phyloP scores from a whole-genome alignment of 1,140 invertebrate genomes.

The Rhyzopertha dominica region DNA sequence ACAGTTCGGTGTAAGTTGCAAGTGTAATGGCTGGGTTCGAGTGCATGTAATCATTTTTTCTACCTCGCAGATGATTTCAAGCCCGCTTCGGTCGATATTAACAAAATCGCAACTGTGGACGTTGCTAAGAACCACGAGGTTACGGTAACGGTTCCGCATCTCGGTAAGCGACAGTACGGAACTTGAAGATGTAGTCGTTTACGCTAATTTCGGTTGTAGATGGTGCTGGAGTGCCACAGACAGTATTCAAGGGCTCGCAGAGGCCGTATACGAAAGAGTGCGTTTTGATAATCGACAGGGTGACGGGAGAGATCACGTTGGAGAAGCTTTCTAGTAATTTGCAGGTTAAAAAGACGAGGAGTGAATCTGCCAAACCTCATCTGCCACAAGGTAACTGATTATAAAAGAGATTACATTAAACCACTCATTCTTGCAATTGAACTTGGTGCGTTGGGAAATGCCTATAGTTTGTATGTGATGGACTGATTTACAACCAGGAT shows the following conservation, averaged over 20 bases:
- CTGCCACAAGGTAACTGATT: slow-evolving; percentile 39
- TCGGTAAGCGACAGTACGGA: slow-evolving; percentile 54
- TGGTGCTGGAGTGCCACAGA: slow-evolving; percentile 80
- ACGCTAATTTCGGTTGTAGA: slow-evolving; percentile 47
- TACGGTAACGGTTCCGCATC: slow-evolving; percentile 89
- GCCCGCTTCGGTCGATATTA: slow-evolving; percentile 90
- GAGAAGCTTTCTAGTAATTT: slow-evolving; percentile 88
- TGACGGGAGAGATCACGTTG: slow-evolving; percentile 86
- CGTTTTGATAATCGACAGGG: slow-evolving; percentile 87
- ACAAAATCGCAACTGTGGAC: slow-evolving; percentile 83
- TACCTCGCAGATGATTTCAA: slow-evolving; percentile 90
- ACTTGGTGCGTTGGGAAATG: too few species aligned
- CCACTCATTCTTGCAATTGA: too few species aligned
- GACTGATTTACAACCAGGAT: too few species aligned
- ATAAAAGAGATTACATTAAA: too few species aligned
- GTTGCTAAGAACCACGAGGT: slow-evolving; percentile 83
- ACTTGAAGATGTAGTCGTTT: background rate
- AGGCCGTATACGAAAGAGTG: slow-evolving; percentile 87
- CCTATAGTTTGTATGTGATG: too few species aligned
- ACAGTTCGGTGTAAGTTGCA: slow-evolving; percentile 81
- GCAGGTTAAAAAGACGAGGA: slow-evolving; percentile 93
- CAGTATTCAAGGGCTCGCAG: slow-evolving; percentile 91
- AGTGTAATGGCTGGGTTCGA: slow-evolving; percentile 4
- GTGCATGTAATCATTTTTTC: background rate
- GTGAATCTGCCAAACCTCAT: slow-evolving; percentile 34